phyloP scores from a whole-genome alignment of 2,113 vertebrate species.

The Sterna hirundo region DNA sequence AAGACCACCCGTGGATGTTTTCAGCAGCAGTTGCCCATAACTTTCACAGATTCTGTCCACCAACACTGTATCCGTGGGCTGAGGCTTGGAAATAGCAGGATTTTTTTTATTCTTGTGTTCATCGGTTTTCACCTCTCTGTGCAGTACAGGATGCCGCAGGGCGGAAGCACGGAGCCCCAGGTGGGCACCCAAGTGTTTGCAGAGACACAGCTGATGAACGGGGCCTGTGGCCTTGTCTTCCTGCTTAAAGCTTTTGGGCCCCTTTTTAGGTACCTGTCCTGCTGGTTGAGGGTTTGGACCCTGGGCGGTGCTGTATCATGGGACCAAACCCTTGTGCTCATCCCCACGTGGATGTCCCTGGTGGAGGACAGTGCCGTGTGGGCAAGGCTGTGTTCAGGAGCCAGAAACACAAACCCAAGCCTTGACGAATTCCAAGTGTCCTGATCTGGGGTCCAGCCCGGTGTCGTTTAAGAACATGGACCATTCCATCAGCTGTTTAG shows the following conservation, averaged over 20 bases:
- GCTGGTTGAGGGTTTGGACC: neutral
- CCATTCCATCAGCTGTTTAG: neutral
- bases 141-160: rapidly evolving
- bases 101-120: neutral
- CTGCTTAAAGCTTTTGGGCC: neutral
- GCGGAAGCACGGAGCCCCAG: neutral
- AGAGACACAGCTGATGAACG: neutral
- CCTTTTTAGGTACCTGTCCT: neutral
- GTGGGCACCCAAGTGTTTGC: neutral
- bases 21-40: neutral
- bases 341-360: neutral
- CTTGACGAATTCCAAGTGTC: neutral
- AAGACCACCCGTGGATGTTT: neutral
- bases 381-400: neutral
- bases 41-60: neutral
- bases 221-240: neutral
- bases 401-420: neutral
- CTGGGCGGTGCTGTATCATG: rapidly evolving
- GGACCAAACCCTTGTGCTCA: neutral
- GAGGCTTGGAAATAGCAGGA: neutral
- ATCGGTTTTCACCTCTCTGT: neutral
- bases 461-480: neutral
- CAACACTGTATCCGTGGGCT: neutral
- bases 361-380: neutral
- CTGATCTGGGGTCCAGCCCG: neutral